Evolutionary conservation across 1,140 invertebrate genomes (phyloP).

Genomic region (Zelostemma sp.): DNA sequence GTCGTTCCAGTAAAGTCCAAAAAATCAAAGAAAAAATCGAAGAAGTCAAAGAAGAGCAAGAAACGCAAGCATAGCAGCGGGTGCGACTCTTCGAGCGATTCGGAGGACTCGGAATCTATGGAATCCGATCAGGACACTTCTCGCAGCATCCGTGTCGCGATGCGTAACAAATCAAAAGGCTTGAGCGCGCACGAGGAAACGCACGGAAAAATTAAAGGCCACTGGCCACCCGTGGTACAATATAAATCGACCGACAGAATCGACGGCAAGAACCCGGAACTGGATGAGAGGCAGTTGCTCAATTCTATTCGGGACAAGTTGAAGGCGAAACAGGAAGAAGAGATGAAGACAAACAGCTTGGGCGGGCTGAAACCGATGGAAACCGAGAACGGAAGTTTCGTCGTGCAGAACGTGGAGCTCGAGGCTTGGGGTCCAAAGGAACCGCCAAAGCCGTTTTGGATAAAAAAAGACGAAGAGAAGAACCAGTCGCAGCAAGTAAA

Average conservation of each 20-base stretch:
- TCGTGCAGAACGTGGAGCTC: constrained; percentile 55
- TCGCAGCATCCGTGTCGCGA: constrained; percentile 76
- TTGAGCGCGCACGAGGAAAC: constrained; percentile 68
- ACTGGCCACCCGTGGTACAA: constrained; percentile 42
- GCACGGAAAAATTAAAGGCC: constrained; percentile 54
- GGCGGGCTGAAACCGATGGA: constrained; percentile 25
- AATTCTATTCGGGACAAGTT: constrained; percentile 66
- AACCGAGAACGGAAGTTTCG: constrained; percentile 62
- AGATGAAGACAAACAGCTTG: constrained; percentile 57
- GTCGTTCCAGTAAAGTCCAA: constrained; percentile 51
- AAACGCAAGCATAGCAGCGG: constrained; percentile 69
- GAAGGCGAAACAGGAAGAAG: constrained; percentile 67
- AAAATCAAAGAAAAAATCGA: constrained; percentile 73
- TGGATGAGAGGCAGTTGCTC: constrained; percentile 57
- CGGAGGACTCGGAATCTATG: constrained; percentile 69
- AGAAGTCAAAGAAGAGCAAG: constrained; percentile 74
- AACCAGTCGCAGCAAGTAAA: constrained; percentile 17
- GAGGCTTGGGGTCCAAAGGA: constrained; percentile 67
- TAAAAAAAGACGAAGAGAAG: constrained; percentile 67
- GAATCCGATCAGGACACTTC: constrained; percentile 71
- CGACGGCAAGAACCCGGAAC: constrained; percentile 27
- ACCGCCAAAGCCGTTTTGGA: constrained; percentile 66
- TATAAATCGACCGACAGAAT: constrained; percentile 36
- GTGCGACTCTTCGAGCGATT: constrained; percentile 68
- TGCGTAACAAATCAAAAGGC: constrained; percentile 75